Evolutionary conservation across 2,888 invertebrate species (phyloP).

Genomic region (Tenthredo distinguenda): DNA sequence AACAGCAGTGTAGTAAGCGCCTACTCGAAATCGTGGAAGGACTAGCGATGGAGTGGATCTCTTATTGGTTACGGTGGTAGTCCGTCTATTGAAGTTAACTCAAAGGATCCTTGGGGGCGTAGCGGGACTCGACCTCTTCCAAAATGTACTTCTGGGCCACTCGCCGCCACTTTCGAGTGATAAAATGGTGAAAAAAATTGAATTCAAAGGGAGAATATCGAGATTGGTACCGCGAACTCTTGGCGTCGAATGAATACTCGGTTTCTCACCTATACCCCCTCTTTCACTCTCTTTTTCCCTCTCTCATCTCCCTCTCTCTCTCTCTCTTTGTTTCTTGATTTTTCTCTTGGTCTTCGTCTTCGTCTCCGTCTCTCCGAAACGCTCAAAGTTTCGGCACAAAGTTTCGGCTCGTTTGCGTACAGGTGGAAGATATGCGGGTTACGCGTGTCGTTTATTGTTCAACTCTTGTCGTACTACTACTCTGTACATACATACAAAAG

Average conservation of each 20-base stretch:
- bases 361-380: neutral
- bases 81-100: constrained; percentile 39
- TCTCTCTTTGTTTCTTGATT: neutral
- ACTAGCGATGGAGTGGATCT: constrained; percentile 33
- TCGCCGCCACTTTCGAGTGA: constrained; percentile 24
- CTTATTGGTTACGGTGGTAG: constrained; percentile 29
- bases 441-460: constrained; percentile 45
- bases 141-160: constrained; percentile 43
- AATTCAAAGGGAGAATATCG: constrained; percentile 41
- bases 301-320: neutral
- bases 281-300: neutral
- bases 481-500: constrained; percentile 4
- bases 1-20: neutral
- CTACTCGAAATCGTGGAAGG: constrained; percentile 19
- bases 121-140: constrained; percentile 35
- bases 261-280: constrained; percentile 7
- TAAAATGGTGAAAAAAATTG: constrained; percentile 44
- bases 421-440: constrained; percentile 25
- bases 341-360: neutral
- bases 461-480: constrained; percentile 30
- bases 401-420: constrained; percentile 29
- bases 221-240: constrained; percentile 43
- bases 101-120: constrained; percentile 44
- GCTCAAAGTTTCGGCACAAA: constrained; percentile 10
- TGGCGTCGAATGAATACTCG: constrained; percentile 35